Percentiles rank a stretch among this genome's conserved stretches.
These are phyloP conservation scores for Digitonthophagus gazella DNA, from an alignment of 2,888 invertebrate genomes.

Conservation along the genomic window DNA sequence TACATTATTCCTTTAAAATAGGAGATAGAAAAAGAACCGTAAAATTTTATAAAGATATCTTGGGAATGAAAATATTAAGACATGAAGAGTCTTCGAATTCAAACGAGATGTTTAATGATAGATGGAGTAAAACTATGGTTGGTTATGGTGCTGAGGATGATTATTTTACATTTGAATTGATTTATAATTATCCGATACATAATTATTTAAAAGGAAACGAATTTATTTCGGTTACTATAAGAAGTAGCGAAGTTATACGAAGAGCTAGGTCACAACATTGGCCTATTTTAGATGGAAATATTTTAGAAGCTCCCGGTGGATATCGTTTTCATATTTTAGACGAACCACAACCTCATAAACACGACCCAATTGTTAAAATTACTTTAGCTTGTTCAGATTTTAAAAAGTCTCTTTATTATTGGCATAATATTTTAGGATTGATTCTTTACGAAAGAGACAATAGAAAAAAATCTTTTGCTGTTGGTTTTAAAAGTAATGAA, in stretches of 20 bases:
- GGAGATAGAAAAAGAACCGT: conserved; percentile 82
- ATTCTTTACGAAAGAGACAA: conserved; percentile 60
- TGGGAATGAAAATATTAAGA: conserved; percentile 95
- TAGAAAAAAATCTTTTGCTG: conserved; percentile 58
- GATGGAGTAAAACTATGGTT: conserved; percentile 99
- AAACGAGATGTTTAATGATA: conserved; percentile 96
- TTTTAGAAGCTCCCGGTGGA: conserved; percentile 86
- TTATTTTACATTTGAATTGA: conserved; percentile 94
- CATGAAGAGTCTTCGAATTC: conserved; percentile 76
- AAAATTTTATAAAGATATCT: conserved; percentile 83
- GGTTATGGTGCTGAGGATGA: conserved; percentile 94
- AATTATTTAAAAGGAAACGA: conserved; percentile 89
- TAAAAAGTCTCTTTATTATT: conserved; percentile 74
- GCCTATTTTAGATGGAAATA: conserved; percentile 65
- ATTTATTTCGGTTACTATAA: conserved; percentile 81
- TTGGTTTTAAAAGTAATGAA: conserved; percentile 73
- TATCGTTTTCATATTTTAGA: conserved; percentile 82
- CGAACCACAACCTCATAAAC: conserved; percentile 64
- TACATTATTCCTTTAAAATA: conserved; percentile 97
- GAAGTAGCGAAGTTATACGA: conserved; percentile 72
- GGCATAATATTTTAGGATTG: conserved; percentile 77
- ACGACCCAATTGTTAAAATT: conserved; percentile 80
- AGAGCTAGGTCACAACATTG: conserved; percentile 71
- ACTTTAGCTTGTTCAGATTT: conserved; percentile 76
- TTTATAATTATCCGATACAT: conserved; percentile 94